phyloP scores from a whole-genome alignment of 2,888 invertebrate genomes.

The Parelbella ahira region DNA sequence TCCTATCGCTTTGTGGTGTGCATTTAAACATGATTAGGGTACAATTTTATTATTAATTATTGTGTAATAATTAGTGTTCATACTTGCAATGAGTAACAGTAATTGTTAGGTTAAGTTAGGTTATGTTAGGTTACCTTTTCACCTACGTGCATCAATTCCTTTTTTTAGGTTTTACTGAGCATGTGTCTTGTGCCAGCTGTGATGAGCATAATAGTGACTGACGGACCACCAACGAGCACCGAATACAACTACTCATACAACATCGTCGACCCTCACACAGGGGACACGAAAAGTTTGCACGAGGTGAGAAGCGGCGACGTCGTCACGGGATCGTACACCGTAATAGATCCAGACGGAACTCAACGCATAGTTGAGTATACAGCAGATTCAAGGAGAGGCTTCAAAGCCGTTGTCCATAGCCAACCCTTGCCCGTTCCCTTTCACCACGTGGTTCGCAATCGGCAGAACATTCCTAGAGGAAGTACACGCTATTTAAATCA shows the following conservation, averaged over 20 bases:
- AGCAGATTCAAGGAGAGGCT: slow-evolving; percentile 74
- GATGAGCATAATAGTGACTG: slow-evolving; percentile 58
- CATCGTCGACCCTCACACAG: slow-evolving; percentile 76
- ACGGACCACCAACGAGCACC: slow-evolving; percentile 52
- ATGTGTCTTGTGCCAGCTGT: slow-evolving; percentile 42
- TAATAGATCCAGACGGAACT: slow-evolving; percentile 68
- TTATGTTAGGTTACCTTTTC: too few species aligned
- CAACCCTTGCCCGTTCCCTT: slow-evolving; percentile 46
- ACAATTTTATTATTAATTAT: slow-evolving; percentile 26
- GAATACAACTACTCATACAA: slow-evolving; percentile 72
- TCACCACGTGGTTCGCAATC: slow-evolving; percentile 6
- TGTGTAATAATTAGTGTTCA: not conserved
- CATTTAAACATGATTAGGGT: slow-evolving; percentile 54
- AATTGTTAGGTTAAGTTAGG: not conserved
- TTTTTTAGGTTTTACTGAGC: slow-evolving; percentile 37
- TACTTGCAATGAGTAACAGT: not conserved
- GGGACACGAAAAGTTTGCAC: slow-evolving; percentile 67
- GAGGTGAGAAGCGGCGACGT: slow-evolving; percentile 61
- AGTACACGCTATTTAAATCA: slow-evolving; percentile 5
- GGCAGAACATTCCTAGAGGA: slow-evolving; percentile 4
- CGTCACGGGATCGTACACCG: slow-evolving; percentile 64
- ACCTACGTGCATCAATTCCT: too few species aligned
- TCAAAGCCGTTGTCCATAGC: slow-evolving; percentile 72
- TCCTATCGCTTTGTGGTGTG: slow-evolving; percentile 49
- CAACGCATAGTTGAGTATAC: slow-evolving; percentile 70